Evolutionary conservation across 2,888 invertebrate genomes (phyloP).

Genomic region (Acleris sparsana): DNA sequence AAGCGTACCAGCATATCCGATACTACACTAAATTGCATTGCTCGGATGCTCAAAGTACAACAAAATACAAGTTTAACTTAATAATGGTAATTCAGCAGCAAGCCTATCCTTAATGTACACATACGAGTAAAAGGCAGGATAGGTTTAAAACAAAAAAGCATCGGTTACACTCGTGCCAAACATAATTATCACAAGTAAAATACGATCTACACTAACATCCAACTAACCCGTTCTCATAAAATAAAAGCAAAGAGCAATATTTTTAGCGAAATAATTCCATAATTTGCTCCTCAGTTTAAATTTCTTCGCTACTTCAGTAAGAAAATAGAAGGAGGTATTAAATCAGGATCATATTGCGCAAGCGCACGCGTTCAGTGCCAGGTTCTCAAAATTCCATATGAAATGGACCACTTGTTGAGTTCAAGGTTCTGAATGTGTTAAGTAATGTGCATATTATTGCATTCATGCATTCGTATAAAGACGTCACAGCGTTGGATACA

Average conservation of each 20-base stretch:
- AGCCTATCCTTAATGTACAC: no score
- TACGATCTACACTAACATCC: conserved; percentile 2
- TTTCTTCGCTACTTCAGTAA: conserved; percentile 76
- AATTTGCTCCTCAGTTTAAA: conserved; percentile 58
- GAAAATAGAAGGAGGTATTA: conserved; percentile 69
- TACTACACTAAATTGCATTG: no score
- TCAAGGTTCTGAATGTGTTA: conserved; percentile 44
- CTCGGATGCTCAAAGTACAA: no score
- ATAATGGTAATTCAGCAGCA: no score
- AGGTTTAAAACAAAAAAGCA: not conserved
- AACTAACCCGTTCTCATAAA: conserved; percentile 27
- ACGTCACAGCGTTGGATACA: conserved; percentile 58
- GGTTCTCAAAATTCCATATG: no score
- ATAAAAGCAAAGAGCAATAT: conserved; percentile 48
- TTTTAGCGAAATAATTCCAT: conserved; percentile 59
- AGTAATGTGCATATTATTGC: conserved; percentile 79
- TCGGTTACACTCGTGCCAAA: not conserved
- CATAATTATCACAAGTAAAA: conserved; percentile 15
- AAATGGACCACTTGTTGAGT: no score
- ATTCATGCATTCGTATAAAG: conserved; percentile 73
- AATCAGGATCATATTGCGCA: conserved; percentile 76
- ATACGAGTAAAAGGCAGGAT: no score
- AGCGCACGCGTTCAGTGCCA: conserved; percentile 39
- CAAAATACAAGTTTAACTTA: no score
- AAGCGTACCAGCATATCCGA: no score